phyloP scores from a whole-genome alignment of 30 jellyfish, hydroid and myxozoan genomes.

The Hydra vulgaris region DNA sequence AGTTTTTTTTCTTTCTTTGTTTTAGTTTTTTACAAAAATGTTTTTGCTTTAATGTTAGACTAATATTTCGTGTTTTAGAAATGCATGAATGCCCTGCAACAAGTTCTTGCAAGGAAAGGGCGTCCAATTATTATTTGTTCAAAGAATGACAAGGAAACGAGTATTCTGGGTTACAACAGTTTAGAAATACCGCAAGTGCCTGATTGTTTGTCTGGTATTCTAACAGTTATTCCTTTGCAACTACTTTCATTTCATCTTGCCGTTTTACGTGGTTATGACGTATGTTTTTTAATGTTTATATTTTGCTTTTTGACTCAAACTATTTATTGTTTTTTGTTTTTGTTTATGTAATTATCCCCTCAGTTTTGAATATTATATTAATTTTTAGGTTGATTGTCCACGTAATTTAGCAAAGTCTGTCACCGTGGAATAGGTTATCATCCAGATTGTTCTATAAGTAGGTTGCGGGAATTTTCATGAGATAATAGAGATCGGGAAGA shows the following conservation, averaged over 20 bases:
- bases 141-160: conserved; percentile 78
- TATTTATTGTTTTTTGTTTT: not conserved
- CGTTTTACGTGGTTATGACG: conserved; percentile 93
- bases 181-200: conserved; percentile 83
- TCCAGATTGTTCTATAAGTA: too few species aligned
- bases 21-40: not conserved
- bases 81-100: conserved; percentile 98
- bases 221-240: conserved; percentile 91
- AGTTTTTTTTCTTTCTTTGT: conserved; percentile 3
- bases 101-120: conserved; percentile 87
- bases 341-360: not conserved
- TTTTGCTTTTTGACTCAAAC: conserved; percentile 3
- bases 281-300: conserved; percentile 29
- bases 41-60: not conserved
- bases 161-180: conserved; percentile 41
- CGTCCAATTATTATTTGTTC: conserved; percentile 92
- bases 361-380: not conserved
- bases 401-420: conserved; percentile 98
- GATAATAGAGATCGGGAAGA: too few species aligned
- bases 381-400: conserved; percentile 94
- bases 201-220: conserved; percentile 90
- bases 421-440: conserved; percentile 81
- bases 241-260: conserved; percentile 88
- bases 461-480: too few species aligned
- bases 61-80: conserved; percentile 38